A percentile compares a stretch with the other conserved stretches of the same genome.
Evolutionary conservation across 2,113 vertebrate genomes (phyloP).

Genomic region (chimpanzee (Pan troglodytes)): NHGRI_mPanTro3-v2.1_pri NC_072404.2:169164001-169164500

Average conservation of each 20-base stretch:
- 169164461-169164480: neutral
- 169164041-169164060: neutral
- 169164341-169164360: neutral
- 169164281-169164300: neutral
- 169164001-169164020: neutral
- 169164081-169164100: neutral
- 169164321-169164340: accelerated
- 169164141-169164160: neutral
- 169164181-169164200: accelerated
- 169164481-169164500: neutral
- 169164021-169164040: neutral
- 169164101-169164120: neutral
- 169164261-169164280: too few relatives aligned
- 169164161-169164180: accelerated
- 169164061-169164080: neutral
- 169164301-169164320: neutral
- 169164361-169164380: neutral
- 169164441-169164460: too few relatives aligned
- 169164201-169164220: accelerated
- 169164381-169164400: neutral
- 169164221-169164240: accelerated
- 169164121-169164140: neutral
- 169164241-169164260: accelerated
- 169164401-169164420: neutral
- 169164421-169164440: neutral